Percentiles rank a stretch among this genome's conserved stretches.
phyloP scores from a whole-genome alignment of 2,888 invertebrate species.

The Acanthoscelides obtectus region DNA sequence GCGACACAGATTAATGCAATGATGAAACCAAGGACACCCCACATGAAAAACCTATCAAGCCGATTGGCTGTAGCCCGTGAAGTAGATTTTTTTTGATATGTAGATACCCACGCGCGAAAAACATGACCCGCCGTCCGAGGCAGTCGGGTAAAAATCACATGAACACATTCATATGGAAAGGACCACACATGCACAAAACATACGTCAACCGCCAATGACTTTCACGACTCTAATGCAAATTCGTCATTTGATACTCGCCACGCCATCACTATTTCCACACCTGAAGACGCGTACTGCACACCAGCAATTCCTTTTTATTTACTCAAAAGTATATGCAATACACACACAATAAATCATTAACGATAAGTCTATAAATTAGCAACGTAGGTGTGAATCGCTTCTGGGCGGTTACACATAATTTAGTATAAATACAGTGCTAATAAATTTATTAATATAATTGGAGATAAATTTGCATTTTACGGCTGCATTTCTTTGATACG shows the following conservation, averaged over 20 bases:
- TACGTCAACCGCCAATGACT: no score
- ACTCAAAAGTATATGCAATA: not conserved
- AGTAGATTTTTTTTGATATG: no score
- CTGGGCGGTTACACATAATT: slow-evolving; percentile 16
- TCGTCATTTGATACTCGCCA: not conserved
- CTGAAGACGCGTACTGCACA: not conserved
- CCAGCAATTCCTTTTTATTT: not conserved
- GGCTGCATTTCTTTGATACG: not conserved
- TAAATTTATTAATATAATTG: not conserved
- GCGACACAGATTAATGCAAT: no score
- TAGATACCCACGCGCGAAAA: no score
- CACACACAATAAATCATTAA: not conserved
- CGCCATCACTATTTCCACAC: not conserved
- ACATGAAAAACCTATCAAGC: no score
- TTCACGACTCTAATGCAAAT: no score
- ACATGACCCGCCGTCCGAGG: no score
- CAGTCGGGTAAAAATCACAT: no score
- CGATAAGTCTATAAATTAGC: not conserved
- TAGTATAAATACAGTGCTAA: slow-evolving; percentile 1
- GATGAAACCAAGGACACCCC: no score
- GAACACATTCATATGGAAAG: no score
- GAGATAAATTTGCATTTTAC: not conserved
- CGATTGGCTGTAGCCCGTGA: no score
- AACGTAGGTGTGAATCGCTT: slow-evolving; percentile 15
- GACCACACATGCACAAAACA: no score